phyloP scores from a whole-genome alignment of 1,140 invertebrate species.

The Antheraea mylitta region DNA sequence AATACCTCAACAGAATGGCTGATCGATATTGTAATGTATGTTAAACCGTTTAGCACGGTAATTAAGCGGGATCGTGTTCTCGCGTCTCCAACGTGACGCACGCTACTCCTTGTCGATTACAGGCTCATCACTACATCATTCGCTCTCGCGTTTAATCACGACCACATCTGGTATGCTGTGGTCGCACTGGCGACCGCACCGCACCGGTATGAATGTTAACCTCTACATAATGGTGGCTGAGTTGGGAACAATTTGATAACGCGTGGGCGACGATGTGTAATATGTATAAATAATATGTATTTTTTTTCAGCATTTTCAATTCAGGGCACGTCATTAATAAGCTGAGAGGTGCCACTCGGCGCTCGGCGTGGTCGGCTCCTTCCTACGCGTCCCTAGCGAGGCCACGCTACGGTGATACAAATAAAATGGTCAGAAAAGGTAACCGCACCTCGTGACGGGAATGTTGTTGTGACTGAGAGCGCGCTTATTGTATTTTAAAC shows the following conservation, averaged over 20 bases:
- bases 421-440: slow-evolving; percentile 72
- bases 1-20: slow-evolving; percentile 52
- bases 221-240: neutral
- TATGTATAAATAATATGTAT: neutral
- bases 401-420: slow-evolving; percentile 30
- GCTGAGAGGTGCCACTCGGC: slow-evolving; percentile 31
- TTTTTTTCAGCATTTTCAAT: slow-evolving; percentile 39
- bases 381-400: slow-evolving; percentile 33
- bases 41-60: slow-evolving; percentile 59
- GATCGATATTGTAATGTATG: slow-evolving; percentile 72
- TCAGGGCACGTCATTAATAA: slow-evolving; percentile 69
- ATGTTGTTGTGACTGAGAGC: slow-evolving; percentile 66
- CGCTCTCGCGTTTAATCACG: no score
- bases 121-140: slow-evolving; percentile 48
- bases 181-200: slow-evolving; percentile 14
- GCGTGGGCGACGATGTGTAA: neutral
- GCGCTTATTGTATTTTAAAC: slow-evolving; percentile 75
- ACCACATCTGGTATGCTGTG: slow-evolving; percentile 33
- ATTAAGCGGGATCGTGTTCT: slow-evolving; percentile 55
- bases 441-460: slow-evolving; percentile 64
- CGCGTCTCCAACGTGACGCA: slow-evolving; percentile 43
- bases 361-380: slow-evolving; percentile 41
- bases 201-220: slow-evolving; percentile 36
- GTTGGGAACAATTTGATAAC: neutral
- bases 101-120: slow-evolving; percentile 23